phyloP scores from a whole-genome alignment of 2,888 invertebrate genomes.

The Idaea dimidiata region DNA sequence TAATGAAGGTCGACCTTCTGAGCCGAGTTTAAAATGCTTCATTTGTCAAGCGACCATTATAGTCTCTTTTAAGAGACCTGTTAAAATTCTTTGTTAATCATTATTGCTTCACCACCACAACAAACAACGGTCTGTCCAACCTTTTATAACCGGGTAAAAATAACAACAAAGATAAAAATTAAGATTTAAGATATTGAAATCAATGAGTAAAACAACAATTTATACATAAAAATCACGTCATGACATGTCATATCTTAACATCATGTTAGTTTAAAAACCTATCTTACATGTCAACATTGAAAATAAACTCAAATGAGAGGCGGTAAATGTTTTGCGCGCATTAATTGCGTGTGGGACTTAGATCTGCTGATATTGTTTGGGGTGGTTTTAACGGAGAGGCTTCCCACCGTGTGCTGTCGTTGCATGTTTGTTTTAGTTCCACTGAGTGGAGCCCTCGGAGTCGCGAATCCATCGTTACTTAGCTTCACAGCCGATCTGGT shows the following conservation, averaged over 20 bases:
- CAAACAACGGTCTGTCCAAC: background rate
- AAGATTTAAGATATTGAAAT: too few species aligned
- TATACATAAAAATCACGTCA: background rate
- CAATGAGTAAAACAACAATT: background rate
- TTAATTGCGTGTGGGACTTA: slow-evolving; percentile 64
- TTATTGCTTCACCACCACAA: too few species aligned
- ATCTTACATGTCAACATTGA: background rate
- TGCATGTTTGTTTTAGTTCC: slow-evolving; percentile 58
- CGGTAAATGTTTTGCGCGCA: slow-evolving; percentile 61
- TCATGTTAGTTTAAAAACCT: too few species aligned
- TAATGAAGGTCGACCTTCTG: too few species aligned
- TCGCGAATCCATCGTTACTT: slow-evolving; percentile 64
- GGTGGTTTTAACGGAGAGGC: slow-evolving; percentile 50
- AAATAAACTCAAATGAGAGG: slow-evolving; percentile 51
- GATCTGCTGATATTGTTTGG: slow-evolving; percentile 59
- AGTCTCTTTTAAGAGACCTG: too few species aligned
- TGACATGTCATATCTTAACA: background rate
- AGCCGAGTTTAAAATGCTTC: too few species aligned
- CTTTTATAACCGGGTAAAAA: background rate
- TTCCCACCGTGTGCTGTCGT: slow-evolving; percentile 52
- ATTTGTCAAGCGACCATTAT: too few species aligned
- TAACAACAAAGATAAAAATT: too few species aligned
- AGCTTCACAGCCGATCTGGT: slow-evolving; percentile 65
- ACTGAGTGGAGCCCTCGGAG: slow-evolving; percentile 66
- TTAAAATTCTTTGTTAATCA: too few species aligned